A percentile compares a stretch with the other conserved stretches of the same genome.
Evolutionary conservation across 2,113 vertebrate genomes (phyloP).

Genomic region (Triplophysa rosa): DNA sequence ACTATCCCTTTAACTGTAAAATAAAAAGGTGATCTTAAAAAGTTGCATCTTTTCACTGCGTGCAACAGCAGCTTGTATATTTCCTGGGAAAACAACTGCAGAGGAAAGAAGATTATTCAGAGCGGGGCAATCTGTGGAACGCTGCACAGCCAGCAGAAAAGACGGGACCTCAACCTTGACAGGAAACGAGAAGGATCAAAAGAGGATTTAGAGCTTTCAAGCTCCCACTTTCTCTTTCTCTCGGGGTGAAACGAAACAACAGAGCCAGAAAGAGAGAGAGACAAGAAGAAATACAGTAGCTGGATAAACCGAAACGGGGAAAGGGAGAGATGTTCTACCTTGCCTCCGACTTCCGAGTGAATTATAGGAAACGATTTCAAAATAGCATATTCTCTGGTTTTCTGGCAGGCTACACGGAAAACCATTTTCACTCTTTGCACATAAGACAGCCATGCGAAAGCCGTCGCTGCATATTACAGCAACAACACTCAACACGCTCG

Average conservation of each 20-base stretch:
- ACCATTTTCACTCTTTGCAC: constrained; percentile 27
- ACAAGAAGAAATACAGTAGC: constrained; percentile 20
- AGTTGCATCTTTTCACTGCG: neutral
- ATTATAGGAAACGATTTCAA: constrained; percentile 33
- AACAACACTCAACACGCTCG: neutral
- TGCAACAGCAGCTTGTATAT: constrained; percentile 18
- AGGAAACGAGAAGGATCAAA: constrained; percentile 53
- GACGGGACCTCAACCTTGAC: constrained; percentile 52
- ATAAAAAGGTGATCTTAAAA: constrained; percentile 12
- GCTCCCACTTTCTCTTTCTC: constrained; percentile 40
- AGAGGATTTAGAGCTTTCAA: constrained; percentile 49
- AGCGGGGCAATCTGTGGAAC: constrained; percentile 42
- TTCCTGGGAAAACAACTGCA: constrained; percentile 41
- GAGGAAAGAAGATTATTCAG: constrained; percentile 42
- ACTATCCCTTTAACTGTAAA: neutral
- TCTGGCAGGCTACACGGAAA: constrained; percentile 37
- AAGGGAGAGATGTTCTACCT: constrained; percentile 13
- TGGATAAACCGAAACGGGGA: constrained; percentile 28
- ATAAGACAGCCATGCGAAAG: constrained; percentile 29
- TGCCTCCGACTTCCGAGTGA: neutral
- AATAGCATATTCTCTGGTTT: constrained; percentile 31
- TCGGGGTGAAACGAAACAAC: constrained; percentile 36
- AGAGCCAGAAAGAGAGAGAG: constrained; percentile 9
- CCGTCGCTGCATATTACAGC: neutral
- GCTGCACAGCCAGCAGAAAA: constrained; percentile 33